Evolutionary conservation across 1,140 invertebrate genomes (phyloP), one percentile per base, ranked within the genome.

Genomic region (Drosophila ironensis): DNA sequence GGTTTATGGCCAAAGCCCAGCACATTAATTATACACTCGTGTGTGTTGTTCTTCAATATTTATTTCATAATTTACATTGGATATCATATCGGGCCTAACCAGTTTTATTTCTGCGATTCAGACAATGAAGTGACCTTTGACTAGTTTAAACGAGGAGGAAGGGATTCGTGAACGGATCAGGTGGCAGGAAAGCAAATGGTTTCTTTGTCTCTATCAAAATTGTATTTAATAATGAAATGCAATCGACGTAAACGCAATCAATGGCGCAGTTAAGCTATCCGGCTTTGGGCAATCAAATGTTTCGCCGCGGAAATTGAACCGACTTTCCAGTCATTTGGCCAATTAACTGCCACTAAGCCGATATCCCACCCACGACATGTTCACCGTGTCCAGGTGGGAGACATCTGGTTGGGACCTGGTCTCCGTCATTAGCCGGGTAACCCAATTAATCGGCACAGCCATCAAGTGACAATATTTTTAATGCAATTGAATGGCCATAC

Each of bases 1-100:
- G 57, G 33, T 78, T 84, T 73, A 82, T 61, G 60, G 47, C 61
- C 38, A 7, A 8, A 48, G 30, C 38, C 30, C 47, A 77, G 33
- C 17, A 73, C 78, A 38, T 73, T 82, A 84, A 82, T 82, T 82
- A 82, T 84, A 78, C 53, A 28, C 16, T 64, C 52, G 64, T 66
- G 63, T 69, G 46, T 74, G 44, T 53, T 46, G 33, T 25, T 72
- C 68, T 82, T 73, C 50, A 77, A 82, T 77, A 84, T 66, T 78
- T 77, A 73, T 73, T 70, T 48, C 54, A 76, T 70, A 72, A 45
- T 70, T 59, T 54, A 50, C 30, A 37, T 16, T 27, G 8, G 22
- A 35, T 30, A n/a, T n/a, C n/a, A n/a, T n/a, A n/a, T 41, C 11
- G 27, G 50, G 20, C 14, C 22, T 64, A 84, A 77, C 78, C 42